A percentile compares a stretch with the other conserved stretches of the same genome.
These are phyloP conservation scores for Drosophila sechellia DNA, from an alignment of 1,140 invertebrate genomes.

Conservation along the genomic window DNA sequence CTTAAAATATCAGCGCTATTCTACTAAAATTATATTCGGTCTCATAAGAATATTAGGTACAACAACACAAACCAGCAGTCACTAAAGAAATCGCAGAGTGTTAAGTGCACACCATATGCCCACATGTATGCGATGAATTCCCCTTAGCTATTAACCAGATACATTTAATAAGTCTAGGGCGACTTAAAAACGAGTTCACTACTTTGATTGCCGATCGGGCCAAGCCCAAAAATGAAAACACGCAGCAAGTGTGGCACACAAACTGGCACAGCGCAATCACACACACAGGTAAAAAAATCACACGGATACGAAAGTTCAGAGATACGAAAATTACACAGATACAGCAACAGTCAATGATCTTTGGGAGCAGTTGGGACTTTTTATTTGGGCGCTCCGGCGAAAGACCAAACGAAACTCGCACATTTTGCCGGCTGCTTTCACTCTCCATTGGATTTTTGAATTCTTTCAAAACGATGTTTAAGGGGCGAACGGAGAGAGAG, in stretches of 20 bases:
- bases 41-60: neutral
- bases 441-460: constrained; percentile 63
- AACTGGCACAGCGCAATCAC: neutral
- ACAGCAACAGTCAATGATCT: constrained; percentile 61
- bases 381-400: constrained; percentile 9
- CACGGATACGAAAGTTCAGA: constrained; percentile 25
- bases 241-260: constrained; percentile 11
- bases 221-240: constrained; percentile 46
- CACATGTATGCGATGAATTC: constrained; percentile 16
- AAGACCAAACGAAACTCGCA: constrained; percentile 57
- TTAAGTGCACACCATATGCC: constrained; percentile 6
- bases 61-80: neutral
- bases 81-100: neutral
- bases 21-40: neutral
- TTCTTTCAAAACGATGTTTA: constrained; percentile 55
- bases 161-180: constrained; percentile 20
- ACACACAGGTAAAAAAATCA: constrained; percentile 3
- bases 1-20: neutral
- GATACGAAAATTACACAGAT: constrained; percentile 37
- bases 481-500: constrained; percentile 10
- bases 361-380: constrained; percentile 14
- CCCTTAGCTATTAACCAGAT: constrained; percentile 11
- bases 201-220: constrained; percentile 37
- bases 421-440: constrained; percentile 72
- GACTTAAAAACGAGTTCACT: constrained; percentile 37